A percentile compares a stretch with the other conserved stretches of the same genome.
Evolutionary conservation across 1,140 invertebrate species (phyloP).

Genomic region (Vollenhovia emeryi): DNA sequence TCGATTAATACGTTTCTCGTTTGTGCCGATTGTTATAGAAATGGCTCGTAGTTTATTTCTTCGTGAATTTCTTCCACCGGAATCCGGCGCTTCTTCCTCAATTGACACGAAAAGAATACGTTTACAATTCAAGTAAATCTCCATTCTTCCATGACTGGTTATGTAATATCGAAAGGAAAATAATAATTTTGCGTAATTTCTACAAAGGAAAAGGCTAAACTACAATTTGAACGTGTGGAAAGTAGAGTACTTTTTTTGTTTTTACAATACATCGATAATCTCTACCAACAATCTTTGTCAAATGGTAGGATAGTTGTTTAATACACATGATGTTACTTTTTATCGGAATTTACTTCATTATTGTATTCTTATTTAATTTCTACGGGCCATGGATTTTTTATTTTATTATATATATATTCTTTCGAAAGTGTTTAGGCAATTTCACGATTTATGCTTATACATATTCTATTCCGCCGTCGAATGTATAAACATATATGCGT

Average conservation of each 20-base stretch:
- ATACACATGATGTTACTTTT: slow-evolving; percentile 3
- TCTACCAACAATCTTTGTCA: not conserved
- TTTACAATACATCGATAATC: not conserved
- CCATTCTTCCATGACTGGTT: slow-evolving; percentile 25
- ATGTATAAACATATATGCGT: slow-evolving; percentile 21
- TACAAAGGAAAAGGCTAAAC: not conserved
- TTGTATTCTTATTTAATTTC: not conserved
- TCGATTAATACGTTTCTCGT: not conserved
- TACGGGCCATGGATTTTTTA: not conserved
- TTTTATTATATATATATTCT: not conserved
- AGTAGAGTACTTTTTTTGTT: not conserved
- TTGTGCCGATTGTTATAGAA: not conserved
- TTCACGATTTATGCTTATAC: not conserved
- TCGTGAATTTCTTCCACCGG: slow-evolving; percentile 16
- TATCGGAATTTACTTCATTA: not conserved
- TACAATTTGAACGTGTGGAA: not conserved
- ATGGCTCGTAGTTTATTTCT: slow-evolving; percentile 1
- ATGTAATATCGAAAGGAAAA: not conserved
- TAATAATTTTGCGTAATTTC: not conserved
- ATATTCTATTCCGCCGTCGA: slow-evolving; percentile 7
- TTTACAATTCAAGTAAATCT: not conserved
- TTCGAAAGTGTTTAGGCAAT: not conserved
- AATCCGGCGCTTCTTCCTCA: slow-evolving; percentile 15
- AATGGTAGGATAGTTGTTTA: not conserved
- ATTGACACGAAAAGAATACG: not conserved